A percentile compares a stretch with the other conserved stretches of the same genome.
These are phyloP conservation scores for Bhutanitis thaidina DNA, from an alignment of 2,888 invertebrate species.

Conservation along the genomic window DNA sequence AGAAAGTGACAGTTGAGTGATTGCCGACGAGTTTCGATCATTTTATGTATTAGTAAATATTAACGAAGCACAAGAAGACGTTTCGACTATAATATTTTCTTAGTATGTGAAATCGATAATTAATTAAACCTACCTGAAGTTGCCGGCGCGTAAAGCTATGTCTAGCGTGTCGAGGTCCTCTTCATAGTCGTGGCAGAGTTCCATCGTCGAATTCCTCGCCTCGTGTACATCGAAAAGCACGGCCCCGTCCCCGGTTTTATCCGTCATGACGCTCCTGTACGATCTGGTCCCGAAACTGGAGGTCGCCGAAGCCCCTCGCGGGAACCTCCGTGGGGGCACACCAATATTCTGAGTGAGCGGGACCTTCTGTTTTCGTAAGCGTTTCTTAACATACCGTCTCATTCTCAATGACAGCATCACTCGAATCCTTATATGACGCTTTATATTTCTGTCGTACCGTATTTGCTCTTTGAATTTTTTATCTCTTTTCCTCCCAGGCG, in stretches of 20 bases:
- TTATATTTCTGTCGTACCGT: slow-evolving; percentile 80
- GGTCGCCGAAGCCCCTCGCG: slow-evolving; percentile 50
- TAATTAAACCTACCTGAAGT: slow-evolving; percentile 61
- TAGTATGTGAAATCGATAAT: too few species aligned
- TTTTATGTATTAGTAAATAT: too few species aligned
- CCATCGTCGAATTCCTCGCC: slow-evolving; percentile 68
- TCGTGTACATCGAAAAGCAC: slow-evolving; percentile 71
- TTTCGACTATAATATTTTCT: too few species aligned
- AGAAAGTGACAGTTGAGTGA: too few species aligned
- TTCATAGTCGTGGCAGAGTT: slow-evolving; percentile 69
- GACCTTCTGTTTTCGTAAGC: slow-evolving; percentile 45
- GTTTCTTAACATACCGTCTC: slow-evolving; percentile 73
- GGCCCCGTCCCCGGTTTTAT: slow-evolving; percentile 62
- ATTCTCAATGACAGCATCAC: slow-evolving; percentile 84
- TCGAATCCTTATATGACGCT: slow-evolving; percentile 82
- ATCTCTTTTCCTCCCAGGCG: slow-evolving; percentile 48
- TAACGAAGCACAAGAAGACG: too few species aligned
- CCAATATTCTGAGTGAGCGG: slow-evolving; percentile 41
- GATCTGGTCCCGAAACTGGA: slow-evolving; percentile 69
- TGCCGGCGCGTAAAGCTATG: slow-evolving; percentile 73
- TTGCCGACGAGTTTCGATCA: too few species aligned
- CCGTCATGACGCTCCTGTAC: slow-evolving; percentile 63
- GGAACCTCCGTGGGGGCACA: slow-evolving; percentile 60
- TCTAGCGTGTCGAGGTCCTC: slow-evolving; percentile 72
- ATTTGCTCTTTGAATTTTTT: slow-evolving; percentile 68